Conservation (phyloP, 2,113 vertebrate species). For the Bos indicus region DNA sequence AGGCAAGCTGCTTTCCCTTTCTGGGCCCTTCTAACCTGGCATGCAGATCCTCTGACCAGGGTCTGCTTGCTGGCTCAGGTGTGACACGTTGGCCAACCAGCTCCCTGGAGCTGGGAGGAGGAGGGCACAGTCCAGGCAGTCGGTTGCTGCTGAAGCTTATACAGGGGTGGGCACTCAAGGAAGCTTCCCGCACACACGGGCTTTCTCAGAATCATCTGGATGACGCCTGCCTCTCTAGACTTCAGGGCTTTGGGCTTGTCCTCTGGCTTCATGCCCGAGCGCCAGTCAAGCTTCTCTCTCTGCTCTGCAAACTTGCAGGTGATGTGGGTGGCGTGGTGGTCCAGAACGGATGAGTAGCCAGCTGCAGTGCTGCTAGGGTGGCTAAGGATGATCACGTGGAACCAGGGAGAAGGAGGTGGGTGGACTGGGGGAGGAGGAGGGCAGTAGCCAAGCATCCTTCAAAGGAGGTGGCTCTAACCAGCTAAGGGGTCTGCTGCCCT, state of each 20-base stretch:
- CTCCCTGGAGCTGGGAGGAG: not conserved
- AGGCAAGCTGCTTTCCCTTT: not conserved
- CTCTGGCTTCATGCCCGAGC: not conserved
- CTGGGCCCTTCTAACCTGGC: not conserved
- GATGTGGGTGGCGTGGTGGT: not conserved
- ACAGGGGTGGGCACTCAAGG: constrained; percentile 83
- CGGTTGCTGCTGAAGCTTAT: constrained; percentile 69
- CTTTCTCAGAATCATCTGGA: constrained; percentile 11
- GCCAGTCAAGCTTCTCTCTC: not conserved
- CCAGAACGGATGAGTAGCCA: not conserved
- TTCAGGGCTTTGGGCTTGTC: not conserved
- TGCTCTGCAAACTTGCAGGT: not conserved
- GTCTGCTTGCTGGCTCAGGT: not conserved
- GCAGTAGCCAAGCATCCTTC: not conserved
- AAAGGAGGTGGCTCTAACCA: not conserved
- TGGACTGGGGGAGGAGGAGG: rapidly evolving
- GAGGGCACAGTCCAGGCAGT: no score
- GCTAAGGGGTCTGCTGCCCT: not conserved
- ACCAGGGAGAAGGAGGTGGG: not conserved
- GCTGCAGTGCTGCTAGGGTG: not conserved
- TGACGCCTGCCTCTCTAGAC: not conserved
- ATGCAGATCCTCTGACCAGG: not conserved
- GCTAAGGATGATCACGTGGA: constrained; percentile 69
- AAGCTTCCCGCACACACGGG: constrained; percentile 63
- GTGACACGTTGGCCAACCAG: not conserved